Evolutionary conservation across 2,888 invertebrate species (phyloP).

Genomic region (Pseudanteris insignis): DNA sequence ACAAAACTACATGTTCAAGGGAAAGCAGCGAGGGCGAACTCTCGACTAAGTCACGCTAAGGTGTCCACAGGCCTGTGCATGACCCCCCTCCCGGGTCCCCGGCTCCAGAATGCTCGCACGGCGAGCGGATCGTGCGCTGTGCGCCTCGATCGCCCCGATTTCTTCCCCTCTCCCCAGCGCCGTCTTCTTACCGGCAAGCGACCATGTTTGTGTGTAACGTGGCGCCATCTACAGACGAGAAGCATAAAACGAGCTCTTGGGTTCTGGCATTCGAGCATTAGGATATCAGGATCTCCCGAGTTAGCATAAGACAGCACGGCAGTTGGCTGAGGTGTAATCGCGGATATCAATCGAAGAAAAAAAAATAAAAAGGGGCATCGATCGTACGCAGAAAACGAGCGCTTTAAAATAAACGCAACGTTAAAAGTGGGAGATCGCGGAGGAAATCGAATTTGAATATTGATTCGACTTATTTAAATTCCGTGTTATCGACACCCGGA

Average conservation of each 20-base stretch:
- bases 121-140: no score
- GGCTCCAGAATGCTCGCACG: no score
- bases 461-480: slow-evolving; percentile 67
- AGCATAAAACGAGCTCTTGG: slow-evolving; percentile 26
- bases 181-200: not conserved
- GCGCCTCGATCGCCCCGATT: no score
- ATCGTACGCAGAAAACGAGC: slow-evolving; percentile 46
- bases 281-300: slow-evolving; percentile 33
- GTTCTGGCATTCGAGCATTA: no score
- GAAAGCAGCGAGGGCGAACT: no score
- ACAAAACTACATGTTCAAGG: no score
- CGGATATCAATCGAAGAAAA: slow-evolving; percentile 46
- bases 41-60: no score
- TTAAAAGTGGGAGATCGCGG: slow-evolving; percentile 45
- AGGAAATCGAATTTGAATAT: slow-evolving; percentile 63
- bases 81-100: no score
- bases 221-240: not conserved
- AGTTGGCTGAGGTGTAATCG: slow-evolving; percentile 35
- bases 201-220: not conserved
- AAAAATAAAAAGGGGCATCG: slow-evolving; percentile 38
- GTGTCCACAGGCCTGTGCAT: no score
- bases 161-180: not conserved
- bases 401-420: slow-evolving; percentile 48
- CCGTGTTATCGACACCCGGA: slow-evolving; percentile 56
- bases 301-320: no score